Percentiles rank a stretch among this genome's conserved stretches.
phyloP scores from a whole-genome alignment of 1,140 invertebrate species.

The Campodea augens region DNA sequence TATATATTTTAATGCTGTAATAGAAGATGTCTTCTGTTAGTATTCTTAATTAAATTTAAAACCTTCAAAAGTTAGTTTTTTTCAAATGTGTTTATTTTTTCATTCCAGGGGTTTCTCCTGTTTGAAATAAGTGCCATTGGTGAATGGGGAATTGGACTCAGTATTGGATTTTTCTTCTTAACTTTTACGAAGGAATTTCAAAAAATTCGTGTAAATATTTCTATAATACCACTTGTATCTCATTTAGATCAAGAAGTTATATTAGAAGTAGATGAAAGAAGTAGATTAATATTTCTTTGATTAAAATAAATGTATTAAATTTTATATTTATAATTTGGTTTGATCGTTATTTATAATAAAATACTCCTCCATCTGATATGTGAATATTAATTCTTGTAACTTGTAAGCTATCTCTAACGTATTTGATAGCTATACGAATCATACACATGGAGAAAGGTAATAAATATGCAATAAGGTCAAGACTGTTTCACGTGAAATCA shows the following conservation, averaged over 20 bases:
- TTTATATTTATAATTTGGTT: no score
- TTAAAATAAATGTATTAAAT: no score
- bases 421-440: no score
- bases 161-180: neutral
- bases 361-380: no score
- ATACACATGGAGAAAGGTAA: no score
- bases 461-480: no score
- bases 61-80: neutral
- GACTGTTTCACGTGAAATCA: no score
- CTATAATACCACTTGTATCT: neutral
- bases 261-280: neutral
- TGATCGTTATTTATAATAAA: no score
- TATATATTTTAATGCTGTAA: no score
- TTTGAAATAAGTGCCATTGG: neutral
- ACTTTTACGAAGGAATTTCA: neutral
- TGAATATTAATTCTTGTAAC: no score
- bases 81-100: neutral
- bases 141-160: neutral
- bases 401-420: no score
- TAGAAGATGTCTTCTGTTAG: no score
- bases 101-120: neutral
- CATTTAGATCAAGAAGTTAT: conserved; percentile 1
- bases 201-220: neutral
- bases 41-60: neutral
- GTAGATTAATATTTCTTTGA: neutral